Conservation (phyloP, 1,140 invertebrate genomes). For the Orius insidiosus region DNA sequence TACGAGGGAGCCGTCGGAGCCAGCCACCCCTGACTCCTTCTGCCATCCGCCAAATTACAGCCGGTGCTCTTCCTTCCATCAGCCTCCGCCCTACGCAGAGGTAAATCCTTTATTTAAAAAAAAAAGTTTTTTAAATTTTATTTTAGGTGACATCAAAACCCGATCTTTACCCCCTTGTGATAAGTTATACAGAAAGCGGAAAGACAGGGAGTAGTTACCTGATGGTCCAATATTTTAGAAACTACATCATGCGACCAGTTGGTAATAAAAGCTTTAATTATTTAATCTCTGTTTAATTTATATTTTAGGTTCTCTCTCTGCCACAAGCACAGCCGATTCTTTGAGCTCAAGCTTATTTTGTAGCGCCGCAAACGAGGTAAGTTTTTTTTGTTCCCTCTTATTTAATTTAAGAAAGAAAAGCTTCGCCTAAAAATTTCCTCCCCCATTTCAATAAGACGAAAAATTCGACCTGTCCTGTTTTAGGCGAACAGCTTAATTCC, state of each 20-base stretch:
- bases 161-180: slow-evolving; percentile 63
- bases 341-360: slow-evolving; percentile 67
- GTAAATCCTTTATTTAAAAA: slow-evolving; percentile 27
- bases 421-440: no score
- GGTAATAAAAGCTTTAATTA: no score
- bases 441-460: no score
- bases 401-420: slow-evolving; percentile 5
- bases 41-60: slow-evolving; percentile 62
- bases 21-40: slow-evolving; percentile 46
- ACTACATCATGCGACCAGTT: slow-evolving; percentile 47
- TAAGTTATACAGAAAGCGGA: slow-evolving; percentile 51
- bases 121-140: slow-evolving; percentile 4
- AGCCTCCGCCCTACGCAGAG: slow-evolving; percentile 63
- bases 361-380: slow-evolving; percentile 12
- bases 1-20: slow-evolving; percentile 36
- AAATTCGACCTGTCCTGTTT: slow-evolving; percentile 15
- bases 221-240: slow-evolving; percentile 66
- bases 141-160: slow-evolving; percentile 64
- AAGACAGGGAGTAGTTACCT: slow-evolving; percentile 45
- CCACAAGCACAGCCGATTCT: slow-evolving; percentile 63
- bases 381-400: background rate
- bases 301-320: slow-evolving; percentile 47
- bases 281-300: no score
- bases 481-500: slow-evolving; percentile 58
- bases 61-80: slow-evolving; percentile 58